Base-by-base conservation (phyloP, 2,888 invertebrate species). In the Oligia fasciuncula region DNA sequence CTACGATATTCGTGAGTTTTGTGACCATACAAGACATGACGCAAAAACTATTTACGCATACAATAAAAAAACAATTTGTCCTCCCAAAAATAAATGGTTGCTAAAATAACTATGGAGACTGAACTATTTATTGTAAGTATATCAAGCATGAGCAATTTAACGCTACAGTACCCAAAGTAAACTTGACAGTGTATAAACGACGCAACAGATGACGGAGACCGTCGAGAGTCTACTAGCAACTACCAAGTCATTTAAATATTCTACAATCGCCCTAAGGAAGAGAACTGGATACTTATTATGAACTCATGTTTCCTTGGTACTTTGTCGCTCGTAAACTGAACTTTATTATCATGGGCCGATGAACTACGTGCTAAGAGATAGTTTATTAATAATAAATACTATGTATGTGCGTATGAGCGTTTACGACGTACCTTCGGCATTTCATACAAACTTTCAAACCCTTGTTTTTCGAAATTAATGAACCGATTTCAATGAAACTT, bases 271-370 rank as follows among this genome's bases (percentile, higher is more conserved):
- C 72, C 73, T 80, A 43, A 67, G 80, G 76, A 77, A n/a, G 73
- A 71, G 66, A 76, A 87, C 75, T 77, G 51, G 71, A 65, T 83
- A 79, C 74, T 81, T 73, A 77, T 81, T 88, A 85, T 70, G 77
- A 77, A 77, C 80, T 85, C 79, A 85, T 88, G 87, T 84, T 81
- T 68, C 63, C 85, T 77, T 87, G 72, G 85, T 87, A 88, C 69
- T 51, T 62, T 69, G 78, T 46, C 67, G 69, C 71, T 80, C 74
- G 74, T 79, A 79, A 86, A 79, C 79, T 83, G 57, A 13, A 51
- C 35, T 72, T 70, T 29, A 75, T 74, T 63, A 83, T n/a, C 65
- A 29, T 65, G 72, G 68, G 51, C 51, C 57, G 23, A 63, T 46
- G 51, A 46, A 78, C n/a, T 57, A 35, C 29, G 40, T 23, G 54